phyloP scores from a whole-genome alignment of 2,797 vertebrate genomes.

The Echeneis naucrates region DNA sequence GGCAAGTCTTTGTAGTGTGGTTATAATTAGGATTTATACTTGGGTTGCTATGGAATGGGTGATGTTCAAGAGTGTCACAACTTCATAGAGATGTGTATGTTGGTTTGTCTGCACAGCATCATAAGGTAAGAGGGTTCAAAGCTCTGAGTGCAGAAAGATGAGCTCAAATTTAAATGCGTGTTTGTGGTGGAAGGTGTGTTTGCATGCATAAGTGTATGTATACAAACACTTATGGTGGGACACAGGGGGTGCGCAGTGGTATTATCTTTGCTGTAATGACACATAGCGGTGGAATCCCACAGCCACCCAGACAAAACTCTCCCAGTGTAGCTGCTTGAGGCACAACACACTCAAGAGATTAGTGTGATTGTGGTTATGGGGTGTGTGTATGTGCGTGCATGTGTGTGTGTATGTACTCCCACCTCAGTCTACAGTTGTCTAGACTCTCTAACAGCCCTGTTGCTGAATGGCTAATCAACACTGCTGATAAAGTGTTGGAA shows the following conservation, averaged over 20 bases:
- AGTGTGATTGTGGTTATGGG: slow-evolving; percentile 53
- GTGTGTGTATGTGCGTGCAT: slow-evolving; percentile 52
- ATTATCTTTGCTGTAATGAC: slow-evolving; percentile 65
- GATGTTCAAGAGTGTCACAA: neutral
- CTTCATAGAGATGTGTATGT: slow-evolving; percentile 5
- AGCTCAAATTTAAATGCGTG: slow-evolving; percentile 39
- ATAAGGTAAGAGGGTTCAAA: slow-evolving; percentile 38
- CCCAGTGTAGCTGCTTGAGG: slow-evolving; percentile 49
- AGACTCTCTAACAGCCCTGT: slow-evolving; percentile 73
- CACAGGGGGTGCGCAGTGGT: slow-evolving; percentile 46
- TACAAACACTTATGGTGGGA: slow-evolving; percentile 46
- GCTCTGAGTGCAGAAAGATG: slow-evolving; percentile 37
- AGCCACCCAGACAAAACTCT: slow-evolving; percentile 57
- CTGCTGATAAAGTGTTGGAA: slow-evolving; percentile 56
- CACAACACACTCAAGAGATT: slow-evolving; percentile 56
- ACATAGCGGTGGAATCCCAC: slow-evolving; percentile 54
- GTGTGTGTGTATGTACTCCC: slow-evolving; percentile 58
- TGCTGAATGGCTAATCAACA: slow-evolving; percentile 67
- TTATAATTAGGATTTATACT: neutral
- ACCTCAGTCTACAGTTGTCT: slow-evolving; percentile 64
- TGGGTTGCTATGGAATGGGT: neutral
- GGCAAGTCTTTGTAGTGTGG: neutral
- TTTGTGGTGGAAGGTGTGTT: slow-evolving; percentile 54
- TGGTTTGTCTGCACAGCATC: neutral
- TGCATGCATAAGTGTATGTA: slow-evolving; percentile 37